Percentiles rank a stretch among this genome's conserved stretches.
These are phyloP conservation scores for Pluvianellus socialis DNA, from an alignment of 2,113 vertebrate species.

Conservation along the genomic window DNA sequence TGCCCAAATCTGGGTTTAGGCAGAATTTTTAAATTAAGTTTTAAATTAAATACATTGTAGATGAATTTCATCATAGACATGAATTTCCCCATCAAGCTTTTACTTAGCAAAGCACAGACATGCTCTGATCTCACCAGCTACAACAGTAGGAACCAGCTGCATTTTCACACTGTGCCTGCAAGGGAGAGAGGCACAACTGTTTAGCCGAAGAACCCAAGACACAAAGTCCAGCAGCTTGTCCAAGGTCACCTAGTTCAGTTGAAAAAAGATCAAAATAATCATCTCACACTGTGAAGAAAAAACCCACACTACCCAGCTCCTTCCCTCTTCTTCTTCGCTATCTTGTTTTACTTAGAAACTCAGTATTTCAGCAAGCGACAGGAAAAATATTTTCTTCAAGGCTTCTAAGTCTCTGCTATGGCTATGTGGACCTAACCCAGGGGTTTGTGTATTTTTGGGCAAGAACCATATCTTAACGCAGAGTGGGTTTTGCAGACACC, in stretches of 20 bases:
- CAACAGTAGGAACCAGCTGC: neutral
- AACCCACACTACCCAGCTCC: neutral
- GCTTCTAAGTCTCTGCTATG: neutral
- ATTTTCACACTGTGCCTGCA: neutral
- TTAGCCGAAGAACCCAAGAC: neutral
- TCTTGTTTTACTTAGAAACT: neutral
- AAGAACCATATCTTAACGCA: neutral
- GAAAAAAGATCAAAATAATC: neutral
- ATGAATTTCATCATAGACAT: neutral
- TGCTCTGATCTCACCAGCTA: neutral
- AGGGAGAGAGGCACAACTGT: neutral
- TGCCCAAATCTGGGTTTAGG: neutral
- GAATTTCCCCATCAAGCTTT: neutral
- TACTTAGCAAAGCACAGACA: neutral
- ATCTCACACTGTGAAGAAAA: neutral
- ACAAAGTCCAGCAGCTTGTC: neutral
- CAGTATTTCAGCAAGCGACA: neutral
- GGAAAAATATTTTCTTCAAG: neutral
- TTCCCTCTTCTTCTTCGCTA: neutral
- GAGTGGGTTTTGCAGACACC: conserved; percentile 18
- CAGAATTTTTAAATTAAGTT: neutral
- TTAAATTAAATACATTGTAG: neutral
- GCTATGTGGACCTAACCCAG: neutral
- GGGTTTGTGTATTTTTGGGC: neutral
- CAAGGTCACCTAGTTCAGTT: neutral